Evolutionary conservation across 2,797 vertebrate species (phyloP).

Genomic region (Clarias fuscus): DNA sequence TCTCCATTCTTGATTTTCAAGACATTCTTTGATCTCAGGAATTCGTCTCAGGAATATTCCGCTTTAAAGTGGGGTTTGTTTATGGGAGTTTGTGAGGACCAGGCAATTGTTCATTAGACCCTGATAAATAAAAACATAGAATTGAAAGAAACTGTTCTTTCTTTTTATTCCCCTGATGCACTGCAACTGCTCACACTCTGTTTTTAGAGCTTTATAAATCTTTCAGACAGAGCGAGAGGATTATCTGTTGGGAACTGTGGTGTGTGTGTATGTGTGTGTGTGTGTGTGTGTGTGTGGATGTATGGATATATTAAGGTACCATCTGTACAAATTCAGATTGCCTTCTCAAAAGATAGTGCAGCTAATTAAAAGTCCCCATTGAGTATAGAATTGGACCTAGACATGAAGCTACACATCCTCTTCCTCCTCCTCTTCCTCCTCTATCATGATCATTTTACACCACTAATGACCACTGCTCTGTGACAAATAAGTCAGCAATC

Average conservation of each 20-base stretch:
- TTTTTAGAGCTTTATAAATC: background rate
- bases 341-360: background rate
- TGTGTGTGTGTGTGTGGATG: background rate
- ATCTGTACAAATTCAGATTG: slow-evolving; percentile 21
- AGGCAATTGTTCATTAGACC: background rate
- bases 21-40: background rate
- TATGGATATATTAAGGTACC: background rate
- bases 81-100: background rate
- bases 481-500: slow-evolving; percentile 3
- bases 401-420: background rate
- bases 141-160: background rate
- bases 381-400: slow-evolving; percentile 15
- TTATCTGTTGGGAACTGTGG: background rate
- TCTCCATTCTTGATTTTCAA: background rate
- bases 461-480: background rate
- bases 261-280: background rate
- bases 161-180: background rate
- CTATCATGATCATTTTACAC: background rate
- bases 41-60: background rate
- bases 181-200: background rate
- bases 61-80: background rate
- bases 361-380: background rate
- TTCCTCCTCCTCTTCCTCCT: slow-evolving; percentile 22
- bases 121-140: background rate
- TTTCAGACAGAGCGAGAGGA: background rate